Evolutionary conservation across 2,888 invertebrate genomes (phyloP).

Genomic region (Rhagium mordax): DNA sequence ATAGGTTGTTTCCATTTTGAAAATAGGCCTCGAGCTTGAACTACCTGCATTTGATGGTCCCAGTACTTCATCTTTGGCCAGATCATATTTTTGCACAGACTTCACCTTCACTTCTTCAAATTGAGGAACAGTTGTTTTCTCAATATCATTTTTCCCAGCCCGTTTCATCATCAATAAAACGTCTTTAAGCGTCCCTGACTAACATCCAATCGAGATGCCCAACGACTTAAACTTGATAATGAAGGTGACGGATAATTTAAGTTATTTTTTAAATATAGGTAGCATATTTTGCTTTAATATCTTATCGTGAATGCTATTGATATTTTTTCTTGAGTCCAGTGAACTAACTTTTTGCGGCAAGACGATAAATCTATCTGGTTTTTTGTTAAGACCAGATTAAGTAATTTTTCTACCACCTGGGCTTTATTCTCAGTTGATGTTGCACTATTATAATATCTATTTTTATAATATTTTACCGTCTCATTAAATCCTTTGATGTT

Average conservation of each 20-base stretch:
- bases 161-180: background rate
- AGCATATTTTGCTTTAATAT: background rate
- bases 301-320: background rate
- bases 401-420: background rate
- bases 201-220: background rate
- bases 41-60: too few species aligned
- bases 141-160: too few species aligned
- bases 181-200: background rate
- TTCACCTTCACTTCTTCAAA: too few species aligned
- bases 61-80: too few species aligned
- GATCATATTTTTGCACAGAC: too few species aligned
- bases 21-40: too few species aligned
- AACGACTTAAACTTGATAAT: background rate
- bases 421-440: background rate
- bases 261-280: background rate
- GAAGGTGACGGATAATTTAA: background rate
- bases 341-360: too few species aligned
- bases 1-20: too few species aligned
- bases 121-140: too few species aligned
- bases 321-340: constrained; percentile 15
- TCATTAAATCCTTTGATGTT: background rate
- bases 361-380: background rate
- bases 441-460: background rate
- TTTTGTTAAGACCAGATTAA: background rate
- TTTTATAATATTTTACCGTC: background rate